A percentile compares a stretch with the other conserved stretches of the same genome.
Evolutionary conservation across 2,888 invertebrate species (phyloP).

Genomic region (Acrobasis suavella): DNA sequence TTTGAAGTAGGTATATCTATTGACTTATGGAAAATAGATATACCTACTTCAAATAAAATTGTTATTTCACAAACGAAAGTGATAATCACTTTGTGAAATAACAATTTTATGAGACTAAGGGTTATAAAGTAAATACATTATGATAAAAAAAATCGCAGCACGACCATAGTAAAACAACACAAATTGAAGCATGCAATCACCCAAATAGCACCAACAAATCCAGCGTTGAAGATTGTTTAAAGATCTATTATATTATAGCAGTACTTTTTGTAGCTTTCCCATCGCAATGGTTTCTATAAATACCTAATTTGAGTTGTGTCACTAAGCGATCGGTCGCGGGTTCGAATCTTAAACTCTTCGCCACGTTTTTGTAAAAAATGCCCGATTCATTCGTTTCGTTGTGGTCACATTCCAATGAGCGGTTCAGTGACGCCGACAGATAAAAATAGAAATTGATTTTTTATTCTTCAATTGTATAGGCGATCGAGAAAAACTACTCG

Average conservation of each 20-base stretch:
- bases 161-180: conserved; percentile 31
- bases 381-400: conserved; percentile 53
- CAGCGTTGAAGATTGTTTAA: conserved; percentile 37
- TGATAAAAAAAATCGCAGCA: not conserved
- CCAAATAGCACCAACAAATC: conserved; percentile 3
- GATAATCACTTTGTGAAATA: too few species aligned
- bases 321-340: conserved; percentile 63
- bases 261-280: conserved; percentile 58
- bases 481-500: conserved; percentile 19
- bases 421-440: conserved; percentile 47
- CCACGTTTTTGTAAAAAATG: conserved; percentile 58
- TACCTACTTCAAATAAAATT: too few species aligned
- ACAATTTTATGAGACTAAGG: too few species aligned
- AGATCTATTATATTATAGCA: conserved; percentile 45
- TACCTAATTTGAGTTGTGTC: conserved; percentile 55
- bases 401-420: conserved; percentile 62
- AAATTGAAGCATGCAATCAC: not conserved
- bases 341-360: conserved; percentile 46
- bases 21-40: too few species aligned
- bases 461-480: conserved; percentile 26
- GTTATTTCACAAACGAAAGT: too few species aligned
- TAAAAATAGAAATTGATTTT: conserved; percentile 38
- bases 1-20: too few species aligned
- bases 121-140: too few species aligned
- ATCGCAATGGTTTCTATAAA: conserved; percentile 51